phyloP scores from a whole-genome alignment of 2,888 invertebrate genomes.

The Cosmorhoe ocellata region DNA sequence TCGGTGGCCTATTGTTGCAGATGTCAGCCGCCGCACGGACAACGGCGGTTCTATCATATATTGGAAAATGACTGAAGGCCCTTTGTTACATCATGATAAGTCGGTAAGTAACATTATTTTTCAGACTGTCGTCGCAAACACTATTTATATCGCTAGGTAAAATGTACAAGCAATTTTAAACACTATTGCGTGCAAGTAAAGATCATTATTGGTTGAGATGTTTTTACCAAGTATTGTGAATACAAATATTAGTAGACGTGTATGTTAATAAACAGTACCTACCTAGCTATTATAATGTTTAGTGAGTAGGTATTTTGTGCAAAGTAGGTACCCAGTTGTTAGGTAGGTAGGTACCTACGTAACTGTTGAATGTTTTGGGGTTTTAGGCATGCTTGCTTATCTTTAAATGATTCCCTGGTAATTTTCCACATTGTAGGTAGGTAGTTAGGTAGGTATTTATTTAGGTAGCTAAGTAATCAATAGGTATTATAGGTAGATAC shows the following conservation, averaged over 20 bases:
- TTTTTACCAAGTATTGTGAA: conserved; percentile 10
- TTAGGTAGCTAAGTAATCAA: too few species aligned
- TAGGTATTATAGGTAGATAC: too few species aligned
- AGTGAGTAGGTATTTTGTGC: too few species aligned
- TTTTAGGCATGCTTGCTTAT: too few species aligned
- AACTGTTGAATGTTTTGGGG: too few species aligned
- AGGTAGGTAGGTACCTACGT: too few species aligned
- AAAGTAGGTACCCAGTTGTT: too few species aligned
- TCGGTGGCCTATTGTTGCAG: conserved; percentile 72
- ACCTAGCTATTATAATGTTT: too few species aligned
- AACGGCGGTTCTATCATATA: conserved; percentile 79
- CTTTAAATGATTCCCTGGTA: too few species aligned
- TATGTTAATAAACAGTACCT: too few species aligned
- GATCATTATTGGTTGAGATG: conserved; percentile 9
- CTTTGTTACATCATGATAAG: conserved; percentile 67
- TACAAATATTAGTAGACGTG: conserved; percentile 2
- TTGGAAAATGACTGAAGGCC: conserved; percentile 81
- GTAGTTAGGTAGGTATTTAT: too few species aligned
- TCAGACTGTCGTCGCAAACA: conserved; percentile 15
- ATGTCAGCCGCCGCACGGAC: conserved; percentile 77
- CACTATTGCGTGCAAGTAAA: background rate
- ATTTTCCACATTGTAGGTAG: too few species aligned
- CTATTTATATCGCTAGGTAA: conserved; percentile 27
- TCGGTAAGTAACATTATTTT: conserved; percentile 62
- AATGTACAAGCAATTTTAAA: conserved; percentile 13